These are phyloP conservation scores for Myotis yumanensis DNA, from an alignment of 2,113 vertebrate genomes.

Conservation along the genomic window DNA sequence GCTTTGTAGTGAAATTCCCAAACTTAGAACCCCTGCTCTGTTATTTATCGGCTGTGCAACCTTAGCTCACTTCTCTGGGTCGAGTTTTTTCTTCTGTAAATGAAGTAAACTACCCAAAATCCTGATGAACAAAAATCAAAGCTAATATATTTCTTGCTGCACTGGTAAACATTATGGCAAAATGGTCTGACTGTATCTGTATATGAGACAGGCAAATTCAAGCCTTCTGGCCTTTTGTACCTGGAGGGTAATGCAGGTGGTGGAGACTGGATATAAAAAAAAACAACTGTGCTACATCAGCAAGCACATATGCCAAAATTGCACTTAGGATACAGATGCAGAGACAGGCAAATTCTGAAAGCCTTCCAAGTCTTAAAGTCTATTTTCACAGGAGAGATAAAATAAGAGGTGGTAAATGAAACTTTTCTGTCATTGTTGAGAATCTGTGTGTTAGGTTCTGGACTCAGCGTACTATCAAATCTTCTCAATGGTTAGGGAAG, in stretches of 20 bases:
- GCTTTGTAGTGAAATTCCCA: not conserved
- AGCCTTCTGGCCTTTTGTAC: conserved; percentile 46
- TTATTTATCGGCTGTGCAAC: not conserved
- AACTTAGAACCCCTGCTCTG: not conserved
- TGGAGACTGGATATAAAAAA: not conserved
- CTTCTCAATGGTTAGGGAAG: not conserved
- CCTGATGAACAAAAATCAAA: not conserved
- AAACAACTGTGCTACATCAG: conserved; percentile 45
- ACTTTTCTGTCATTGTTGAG: not conserved
- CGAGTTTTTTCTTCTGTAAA: conserved; percentile 7
- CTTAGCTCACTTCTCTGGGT: not conserved
- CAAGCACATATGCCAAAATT: conserved; percentile 55
- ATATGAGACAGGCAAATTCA: not conserved
- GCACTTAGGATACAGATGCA: conserved; percentile 34
- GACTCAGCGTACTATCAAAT: not conserved
- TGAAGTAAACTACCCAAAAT: conserved; percentile 1
- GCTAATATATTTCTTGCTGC: not conserved
- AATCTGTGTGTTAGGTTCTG: not conserved
- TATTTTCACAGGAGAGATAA: conserved; percentile 15
- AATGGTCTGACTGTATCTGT: not conserved
- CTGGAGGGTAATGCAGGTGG: not conserved
- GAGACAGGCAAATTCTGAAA: conserved; percentile 55
- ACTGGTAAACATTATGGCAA: conserved; percentile 22
- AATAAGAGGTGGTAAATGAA: not conserved
- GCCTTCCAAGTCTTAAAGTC: not conserved